Percentiles rank a stretch among this genome's conserved stretches.
phyloP scores from a whole-genome alignment of 2,888 invertebrate genomes.

The Lycocerus yunnanus region DNA sequence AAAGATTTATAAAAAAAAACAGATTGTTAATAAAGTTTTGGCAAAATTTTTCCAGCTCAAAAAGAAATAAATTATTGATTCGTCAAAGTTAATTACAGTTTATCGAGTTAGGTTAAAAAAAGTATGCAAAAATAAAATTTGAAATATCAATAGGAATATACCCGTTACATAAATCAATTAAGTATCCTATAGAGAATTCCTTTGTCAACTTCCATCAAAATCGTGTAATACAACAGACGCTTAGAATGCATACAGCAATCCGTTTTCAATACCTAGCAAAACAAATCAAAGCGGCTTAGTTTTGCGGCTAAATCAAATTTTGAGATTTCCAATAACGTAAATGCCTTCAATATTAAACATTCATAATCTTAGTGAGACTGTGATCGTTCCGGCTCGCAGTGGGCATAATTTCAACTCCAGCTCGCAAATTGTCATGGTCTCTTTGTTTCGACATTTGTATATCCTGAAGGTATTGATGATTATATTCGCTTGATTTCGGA shows the following conservation, averaged over 20 bases:
- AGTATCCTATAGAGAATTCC: not conserved
- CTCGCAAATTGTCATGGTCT: constrained; percentile 23
- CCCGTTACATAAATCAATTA: not conserved
- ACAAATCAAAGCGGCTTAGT: constrained; percentile 22
- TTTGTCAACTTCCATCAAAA: constrained; percentile 1
- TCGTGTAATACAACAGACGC: constrained; percentile 4
- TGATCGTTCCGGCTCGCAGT: constrained; percentile 15
- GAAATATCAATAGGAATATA: not conserved
- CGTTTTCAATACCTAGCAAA: constrained; percentile 16
- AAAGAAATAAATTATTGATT: not conserved
- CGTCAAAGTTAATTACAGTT: not conserved
- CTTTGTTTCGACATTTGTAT: constrained; percentile 25
- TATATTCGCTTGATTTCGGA: constrained; percentile 23
- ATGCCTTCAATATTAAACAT: constrained; percentile 31
- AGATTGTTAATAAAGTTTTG: not conserved
- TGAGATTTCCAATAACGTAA: constrained; percentile 31
- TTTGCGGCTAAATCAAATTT: constrained; percentile 30
- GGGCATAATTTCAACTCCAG: constrained; percentile 20
- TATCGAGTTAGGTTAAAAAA: not conserved
- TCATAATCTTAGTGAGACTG: constrained; percentile 30
- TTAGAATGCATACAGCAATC: constrained; percentile 18
- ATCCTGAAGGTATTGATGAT: constrained; percentile 30
- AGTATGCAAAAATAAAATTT: not conserved
- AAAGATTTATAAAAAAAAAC: not conserved
- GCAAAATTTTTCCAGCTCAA: not conserved